Evolutionary conservation across 2,113 vertebrate species (phyloP).

Genomic region (Aegypius monachus): DNA sequence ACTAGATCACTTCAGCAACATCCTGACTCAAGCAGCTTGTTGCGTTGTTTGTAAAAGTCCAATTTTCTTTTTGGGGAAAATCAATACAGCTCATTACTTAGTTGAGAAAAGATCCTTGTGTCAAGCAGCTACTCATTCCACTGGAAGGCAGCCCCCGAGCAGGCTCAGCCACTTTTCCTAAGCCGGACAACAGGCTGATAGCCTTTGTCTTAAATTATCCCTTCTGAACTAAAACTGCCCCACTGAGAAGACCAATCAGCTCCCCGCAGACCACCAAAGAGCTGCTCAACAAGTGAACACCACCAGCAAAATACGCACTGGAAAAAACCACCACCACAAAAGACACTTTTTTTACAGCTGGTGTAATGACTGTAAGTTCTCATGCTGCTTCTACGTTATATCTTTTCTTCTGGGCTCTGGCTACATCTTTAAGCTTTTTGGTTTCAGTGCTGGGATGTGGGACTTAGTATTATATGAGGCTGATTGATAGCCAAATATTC

Average conservation of each 20-base stretch:
- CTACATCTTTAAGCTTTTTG: neutral
- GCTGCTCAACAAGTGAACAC: neutral
- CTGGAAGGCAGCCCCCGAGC: neutral
- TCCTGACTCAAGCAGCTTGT: slow-evolving; percentile 28
- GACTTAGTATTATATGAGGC: neutral
- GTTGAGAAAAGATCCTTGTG: slow-evolving; percentile 18
- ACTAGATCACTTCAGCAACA: neutral
- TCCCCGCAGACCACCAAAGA: neutral
- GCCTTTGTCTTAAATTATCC: slow-evolving; percentile 6
- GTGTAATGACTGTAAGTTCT: slow-evolving; percentile 1
- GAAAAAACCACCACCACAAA: neutral
- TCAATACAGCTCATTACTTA: slow-evolving; percentile 50
- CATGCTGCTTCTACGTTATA: neutral
- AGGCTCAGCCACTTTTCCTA: neutral
- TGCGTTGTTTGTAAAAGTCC: neutral
- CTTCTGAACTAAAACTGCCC: neutral
- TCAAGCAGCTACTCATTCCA: slow-evolving; percentile 30
- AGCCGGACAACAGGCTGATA: neutral
- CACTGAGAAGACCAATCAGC: neutral
- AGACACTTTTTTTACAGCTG: neutral
- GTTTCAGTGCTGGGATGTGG: neutral
- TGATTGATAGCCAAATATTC: neutral
- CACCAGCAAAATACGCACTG: neutral
- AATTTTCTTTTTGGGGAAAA: slow-evolving; percentile 56
- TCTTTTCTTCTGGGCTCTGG: neutral